Conservation (phyloP, 2,113 vertebrate species). For the Poeciliopsis turrubarensis region DNA sequence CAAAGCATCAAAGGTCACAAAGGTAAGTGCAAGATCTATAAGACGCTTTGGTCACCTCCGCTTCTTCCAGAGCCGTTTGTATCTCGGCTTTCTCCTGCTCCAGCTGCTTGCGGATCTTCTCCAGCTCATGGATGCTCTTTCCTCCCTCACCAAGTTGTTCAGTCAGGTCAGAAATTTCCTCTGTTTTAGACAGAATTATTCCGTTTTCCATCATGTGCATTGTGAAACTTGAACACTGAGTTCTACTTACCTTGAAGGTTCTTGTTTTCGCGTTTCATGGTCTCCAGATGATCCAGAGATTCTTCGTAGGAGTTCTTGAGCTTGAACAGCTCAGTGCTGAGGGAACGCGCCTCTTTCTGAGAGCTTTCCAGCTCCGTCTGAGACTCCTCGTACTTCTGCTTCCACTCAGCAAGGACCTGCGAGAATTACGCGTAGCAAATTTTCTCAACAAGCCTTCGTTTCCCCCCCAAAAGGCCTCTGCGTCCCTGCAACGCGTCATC, state of each 20-base stretch:
- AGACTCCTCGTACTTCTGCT: constrained; percentile 77
- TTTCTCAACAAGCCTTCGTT: neutral
- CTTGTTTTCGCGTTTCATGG: constrained; percentile 85
- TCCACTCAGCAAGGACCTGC: constrained; percentile 86
- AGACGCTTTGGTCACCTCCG: constrained; percentile 57
- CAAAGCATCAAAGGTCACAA: neutral
- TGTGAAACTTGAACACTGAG: constrained; percentile 3
- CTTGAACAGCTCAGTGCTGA: constrained; percentile 86
- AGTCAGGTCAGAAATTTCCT: constrained; percentile 78
- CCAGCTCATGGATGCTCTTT: constrained; percentile 80
- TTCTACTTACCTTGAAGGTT: constrained; percentile 78
- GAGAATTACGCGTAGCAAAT: constrained; percentile 7
- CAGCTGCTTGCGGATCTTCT: constrained; percentile 73
- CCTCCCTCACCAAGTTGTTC: constrained; percentile 77
- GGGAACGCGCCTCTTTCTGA: constrained; percentile 83
- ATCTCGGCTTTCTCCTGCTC: constrained; percentile 76
- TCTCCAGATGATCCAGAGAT: constrained; percentile 86
- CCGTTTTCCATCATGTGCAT: neutral
- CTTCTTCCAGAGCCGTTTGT: constrained; percentile 78
- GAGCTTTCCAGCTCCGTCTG: constrained; percentile 82
- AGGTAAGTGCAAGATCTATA: neutral
- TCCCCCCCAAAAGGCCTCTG: neutral
- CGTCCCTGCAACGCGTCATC: constrained; percentile 16
- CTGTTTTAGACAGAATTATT: constrained; percentile 43
- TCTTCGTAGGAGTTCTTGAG: constrained; percentile 89